Evolutionary conservation across 2,113 vertebrate genomes (phyloP), one percentile per base, ranked within the genome.

Genomic region (Glareola pratincola): DNA sequence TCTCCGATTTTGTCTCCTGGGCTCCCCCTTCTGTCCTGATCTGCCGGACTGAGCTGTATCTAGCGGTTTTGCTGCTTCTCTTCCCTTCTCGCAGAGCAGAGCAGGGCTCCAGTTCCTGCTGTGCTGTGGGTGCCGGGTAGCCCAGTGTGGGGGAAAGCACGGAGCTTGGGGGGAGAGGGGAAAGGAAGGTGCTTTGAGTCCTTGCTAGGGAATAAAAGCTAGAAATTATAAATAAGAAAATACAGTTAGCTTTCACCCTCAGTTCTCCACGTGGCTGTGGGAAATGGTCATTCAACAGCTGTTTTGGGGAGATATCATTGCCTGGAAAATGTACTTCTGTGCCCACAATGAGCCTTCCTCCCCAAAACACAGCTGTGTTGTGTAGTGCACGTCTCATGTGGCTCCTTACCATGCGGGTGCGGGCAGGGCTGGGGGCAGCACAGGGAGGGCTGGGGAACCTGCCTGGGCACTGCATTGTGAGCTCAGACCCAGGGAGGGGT

Each of bases 11-110:
- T 94, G 92, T 92, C 83, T 92, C 95, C 94, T 54, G 94, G 50
- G 94, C 93, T 97, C 95, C 92, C 96, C 57, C 92, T 97, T 92
- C 92, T 92, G 94, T 94, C 72, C 90, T 56, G 62, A 95, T 78
- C n/a, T 0, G 1, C 73, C 15, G 69, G n/a, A 26, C 26, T 16
- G 34, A 90, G 50, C 22, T n/a, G 2, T 7, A 20, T 9, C 12
- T 4, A 68, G 50, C 1, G 30, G 43, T 68, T 83, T 51, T 47
- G 15, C 57, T 37, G 29, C 1, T 0, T 10, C 13, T 69, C 62
- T 48, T 22, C 62, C 62, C 59, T 41, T 34, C 32, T 10, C 2
- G 19, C 47, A 63, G 62, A 75, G 75, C 47, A 39, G 60, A 94
- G 37, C 47, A 39, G 60, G 92, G 37, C 48, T 86, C 39, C 12